phyloP scores from a whole-genome alignment of 2,888 invertebrate genomes.

The Drosophila bunnanda region DNA sequence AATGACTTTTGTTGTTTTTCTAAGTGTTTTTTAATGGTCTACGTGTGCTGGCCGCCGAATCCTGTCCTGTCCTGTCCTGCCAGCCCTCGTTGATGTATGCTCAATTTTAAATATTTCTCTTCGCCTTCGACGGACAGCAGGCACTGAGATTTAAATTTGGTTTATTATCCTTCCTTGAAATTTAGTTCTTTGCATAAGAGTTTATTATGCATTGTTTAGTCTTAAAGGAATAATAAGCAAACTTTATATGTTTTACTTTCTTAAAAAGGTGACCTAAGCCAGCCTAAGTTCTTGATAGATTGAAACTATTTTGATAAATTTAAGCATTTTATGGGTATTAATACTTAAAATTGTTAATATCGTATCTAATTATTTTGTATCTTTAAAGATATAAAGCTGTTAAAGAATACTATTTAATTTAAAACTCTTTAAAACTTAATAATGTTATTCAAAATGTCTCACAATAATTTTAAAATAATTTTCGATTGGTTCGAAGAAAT shows the following conservation, averaged over 20 bases:
- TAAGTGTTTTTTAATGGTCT: slow-evolving; percentile 80
- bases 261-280: too few species aligned
- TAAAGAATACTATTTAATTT: too few species aligned
- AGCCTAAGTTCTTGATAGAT: too few species aligned
- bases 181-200: neutral
- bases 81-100: slow-evolving; percentile 47
- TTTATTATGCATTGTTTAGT: neutral
- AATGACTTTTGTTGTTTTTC: slow-evolving; percentile 81
- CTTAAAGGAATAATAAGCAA: neutral
- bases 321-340: too few species aligned
- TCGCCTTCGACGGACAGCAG: slow-evolving; percentile 17
- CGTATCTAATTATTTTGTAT: too few species aligned
- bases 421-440: too few species aligned
- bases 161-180: neutral
- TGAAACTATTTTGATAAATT: too few species aligned
- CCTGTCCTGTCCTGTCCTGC: slow-evolving; percentile 23
- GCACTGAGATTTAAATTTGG: slow-evolving; percentile 11
- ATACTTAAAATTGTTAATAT: too few species aligned
- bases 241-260: neutral
- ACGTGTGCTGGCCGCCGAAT: slow-evolving; percentile 62
- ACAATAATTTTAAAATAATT: too few species aligned
- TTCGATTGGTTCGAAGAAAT: too few species aligned
- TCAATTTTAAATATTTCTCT: slow-evolving; percentile 42
- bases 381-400: too few species aligned
- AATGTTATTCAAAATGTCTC: too few species aligned